Evolutionary conservation across 1,140 invertebrate genomes (phyloP), one percentile per base, ranked within the genome.

Genomic region (Ruditapes philippinarum): DNA sequence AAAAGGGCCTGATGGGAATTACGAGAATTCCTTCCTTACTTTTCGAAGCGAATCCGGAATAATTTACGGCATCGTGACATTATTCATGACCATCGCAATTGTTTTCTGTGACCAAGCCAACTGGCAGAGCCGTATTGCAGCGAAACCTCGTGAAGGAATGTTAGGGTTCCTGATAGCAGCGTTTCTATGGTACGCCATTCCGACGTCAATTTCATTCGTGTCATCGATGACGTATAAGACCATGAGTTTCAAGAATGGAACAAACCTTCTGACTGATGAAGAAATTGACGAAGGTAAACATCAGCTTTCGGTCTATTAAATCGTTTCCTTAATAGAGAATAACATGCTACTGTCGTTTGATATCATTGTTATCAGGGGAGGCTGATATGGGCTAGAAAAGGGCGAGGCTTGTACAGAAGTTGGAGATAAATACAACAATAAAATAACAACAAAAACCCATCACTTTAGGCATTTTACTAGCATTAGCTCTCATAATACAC

Each of bases 61-160:
- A 79, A 54, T 88, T 65, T 86, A 88, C 57, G 79, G 88, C 65
- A 22, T 92, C 9, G 91, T 94, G 85, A 54, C 80, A 88, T 40
- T 95, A 89, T 90, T 94, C n/a, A 88, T 92, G 57, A 91, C 90
- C n/a, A 94, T 94, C n/a, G 94, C 93, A 45, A 92, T 95, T 40
- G 92, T 94, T 0, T 96, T 95, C 90, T 94, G 94, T 74, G 95
- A 96, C 88, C 96, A 96, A 92, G 93, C 93, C 0, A 95, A 92
- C 54, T 96, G 95, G 95, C 95, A 96, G 88, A 93, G 90, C 57
- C 88, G 92, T 19, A 94, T 95, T 19, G 93, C 95, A n/a, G 92
- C 94, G 36, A 95, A 95, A 90, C 95, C 95, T 40, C 85, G 70
- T 0, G 89, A 93, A 89, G 93, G 91, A 22, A 93, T 94, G 4